Evolutionary conservation across 37 sponge, comb jelly and placozoan species (phyloP).

Genomic region (Crambe crambe): DNA sequence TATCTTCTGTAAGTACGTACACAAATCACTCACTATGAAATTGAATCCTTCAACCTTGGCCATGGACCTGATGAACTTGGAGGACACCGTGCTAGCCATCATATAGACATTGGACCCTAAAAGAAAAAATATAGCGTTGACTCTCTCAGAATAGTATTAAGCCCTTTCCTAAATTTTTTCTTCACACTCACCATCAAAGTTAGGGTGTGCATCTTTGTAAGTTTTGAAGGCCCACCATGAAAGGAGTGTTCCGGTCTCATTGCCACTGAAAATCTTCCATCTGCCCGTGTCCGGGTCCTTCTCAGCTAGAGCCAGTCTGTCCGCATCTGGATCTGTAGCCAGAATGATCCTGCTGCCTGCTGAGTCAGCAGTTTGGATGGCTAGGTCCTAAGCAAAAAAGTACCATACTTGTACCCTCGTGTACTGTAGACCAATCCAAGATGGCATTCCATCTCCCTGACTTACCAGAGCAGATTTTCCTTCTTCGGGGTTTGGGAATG

Average conservation of each 20-base stretch:
- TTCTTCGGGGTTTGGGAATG: conserved; percentile 99
- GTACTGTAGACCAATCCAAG: neutral
- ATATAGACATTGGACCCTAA: conserved; percentile 81
- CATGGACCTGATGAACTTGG: conserved; percentile 86
- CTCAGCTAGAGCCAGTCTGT: conserved; percentile 95
- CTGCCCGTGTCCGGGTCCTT: conserved; percentile 30
- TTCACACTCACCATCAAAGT: conserved; percentile 59
- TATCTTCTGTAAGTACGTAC: too few relatives aligned
- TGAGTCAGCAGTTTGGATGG: conserved; percentile 86
- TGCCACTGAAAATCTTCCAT: conserved; percentile 97
- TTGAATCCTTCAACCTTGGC: conserved; percentile 88
- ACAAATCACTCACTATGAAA: conserved; percentile 77
- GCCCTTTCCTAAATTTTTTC: too few relatives aligned
- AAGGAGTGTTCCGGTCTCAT: conserved; percentile 90
- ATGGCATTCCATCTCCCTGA: neutral
- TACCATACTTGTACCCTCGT: neutral
- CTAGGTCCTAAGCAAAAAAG: conserved; percentile 55
- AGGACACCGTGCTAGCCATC: conserved; percentile 95
- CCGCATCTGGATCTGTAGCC: conserved; percentile 99
- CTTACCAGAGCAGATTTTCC: conserved; percentile 94
- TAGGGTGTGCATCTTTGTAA: conserved; percentile 67
- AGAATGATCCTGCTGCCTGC: conserved; percentile 74
- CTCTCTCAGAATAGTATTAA: too few relatives aligned
- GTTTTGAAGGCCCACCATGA: conserved; percentile 90
- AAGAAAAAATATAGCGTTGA: neutral